Evolutionary conservation across 2,797 vertebrate genomes (phyloP), one percentile per base, ranked within the genome.

Genomic region (Siniperca scherzeri): DNA sequence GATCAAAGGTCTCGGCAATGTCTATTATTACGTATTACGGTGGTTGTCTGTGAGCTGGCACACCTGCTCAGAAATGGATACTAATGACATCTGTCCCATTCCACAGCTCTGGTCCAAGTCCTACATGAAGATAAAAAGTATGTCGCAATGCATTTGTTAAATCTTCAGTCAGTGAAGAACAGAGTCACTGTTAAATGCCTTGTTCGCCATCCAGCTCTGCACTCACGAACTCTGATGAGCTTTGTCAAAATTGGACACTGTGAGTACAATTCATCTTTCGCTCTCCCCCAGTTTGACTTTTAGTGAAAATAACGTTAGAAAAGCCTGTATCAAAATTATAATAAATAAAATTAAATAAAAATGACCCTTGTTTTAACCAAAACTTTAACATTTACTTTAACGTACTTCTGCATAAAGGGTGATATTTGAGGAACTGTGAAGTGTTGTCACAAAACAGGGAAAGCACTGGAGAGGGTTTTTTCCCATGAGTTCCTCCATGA

Each of bases 111-210:
- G 7, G 7, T 64, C 33, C 81, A 91, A 13, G 27, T 72, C 40
- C 9, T 13, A 0, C n/a, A 10, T 2, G 78, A 89, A 66, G 33
- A 12, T 11, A 83, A 81, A 11, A 94, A 77, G 74, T 88, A 82
- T 62, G 42, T 79, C 3, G 85, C 93, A 5, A 61, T 5, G 6
- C 83, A 38, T 16, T 40, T 62, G 3, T 13, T 96, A 8, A 33
- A 25, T 2, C 0, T 96, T 48, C 25, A 73, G 7, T 40, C 83
- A 14, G 40, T 74, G 17, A 33, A 66, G 50, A 87, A 60, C 2
- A 88, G 40, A 56, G 36, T 87, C 33, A 81, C 73, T 4, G 87
- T 96, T 76, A 95, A 88, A 83, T 96, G 96, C 74, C 50, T 95
- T 1, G 89, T 92, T 73, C 91, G 21, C 19, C 92, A 96, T 70